A percentile compares a stretch with the other conserved stretches of the same genome.
Conservation (phyloP, 2,113 vertebrate species). For the Heptranchias perlo region DNA sequence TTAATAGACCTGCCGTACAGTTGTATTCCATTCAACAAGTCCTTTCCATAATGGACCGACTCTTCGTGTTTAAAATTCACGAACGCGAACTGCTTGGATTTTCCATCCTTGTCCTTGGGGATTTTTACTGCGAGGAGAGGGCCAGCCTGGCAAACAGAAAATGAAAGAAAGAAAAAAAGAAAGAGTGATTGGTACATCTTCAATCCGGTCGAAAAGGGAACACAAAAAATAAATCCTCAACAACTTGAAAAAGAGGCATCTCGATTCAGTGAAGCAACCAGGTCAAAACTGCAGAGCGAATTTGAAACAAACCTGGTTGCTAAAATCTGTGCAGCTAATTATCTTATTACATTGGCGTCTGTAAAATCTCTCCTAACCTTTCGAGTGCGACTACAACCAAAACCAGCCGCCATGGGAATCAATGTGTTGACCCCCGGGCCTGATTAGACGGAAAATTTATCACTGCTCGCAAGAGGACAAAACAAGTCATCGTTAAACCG, state of each 20-base stretch:
- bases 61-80: constrained; percentile 92
- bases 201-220: not conserved
- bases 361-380: not conserved
- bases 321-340: not conserved
- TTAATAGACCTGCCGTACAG: constrained; percentile 77
- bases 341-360: too few species aligned
- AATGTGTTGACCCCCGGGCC: not conserved
- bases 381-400: not conserved
- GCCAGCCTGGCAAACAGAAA: constrained; percentile 66
- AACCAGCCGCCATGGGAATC: not conserved
- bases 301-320: not conserved
- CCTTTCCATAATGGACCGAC: constrained; percentile 83
- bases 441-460: not conserved
- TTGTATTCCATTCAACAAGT: constrained; percentile 74
- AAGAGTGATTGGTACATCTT: not conserved
- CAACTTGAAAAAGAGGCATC: not conserved
- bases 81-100: constrained; percentile 86
- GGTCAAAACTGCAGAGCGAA: not conserved
- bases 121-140: constrained; percentile 89
- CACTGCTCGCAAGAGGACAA: not conserved
- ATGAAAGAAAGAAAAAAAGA: not conserved
- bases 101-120: constrained; percentile 81
- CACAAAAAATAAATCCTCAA: too few species aligned
- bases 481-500: not conserved
- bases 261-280: not conserved